These are phyloP conservation scores for Mormyrus iriodes DNA, from an alignment of 2,113 vertebrate genomes.

Conservation along the genomic window DNA sequence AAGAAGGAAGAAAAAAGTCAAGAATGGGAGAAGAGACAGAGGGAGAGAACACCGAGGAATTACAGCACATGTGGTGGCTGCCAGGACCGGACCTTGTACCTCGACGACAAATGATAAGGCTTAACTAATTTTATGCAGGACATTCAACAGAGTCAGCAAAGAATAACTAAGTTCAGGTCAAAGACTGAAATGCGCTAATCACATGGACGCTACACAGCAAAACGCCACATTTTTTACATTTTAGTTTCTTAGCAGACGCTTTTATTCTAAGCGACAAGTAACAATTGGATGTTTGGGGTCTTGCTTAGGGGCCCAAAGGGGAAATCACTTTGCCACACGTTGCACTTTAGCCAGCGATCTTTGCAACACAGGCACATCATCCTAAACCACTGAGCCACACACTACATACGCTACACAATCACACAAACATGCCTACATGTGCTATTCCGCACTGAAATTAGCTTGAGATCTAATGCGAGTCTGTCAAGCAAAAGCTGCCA, in stretches of 20 bases:
- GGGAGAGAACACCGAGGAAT: not conserved
- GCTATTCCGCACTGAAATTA: not conserved
- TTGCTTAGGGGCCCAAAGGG: not conserved
- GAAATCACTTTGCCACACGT: not conserved
- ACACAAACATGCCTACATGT: not conserved
- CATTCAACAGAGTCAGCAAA: conserved; percentile 3
- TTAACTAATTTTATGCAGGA: not conserved
- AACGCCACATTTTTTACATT: not conserved
- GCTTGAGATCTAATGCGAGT: not conserved
- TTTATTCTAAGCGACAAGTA: not conserved
- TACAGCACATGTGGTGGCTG: too few species aligned
- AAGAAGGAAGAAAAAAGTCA: not conserved
- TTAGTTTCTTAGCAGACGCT: not conserved
- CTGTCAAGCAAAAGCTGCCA: too few species aligned
- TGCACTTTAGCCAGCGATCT: not conserved
- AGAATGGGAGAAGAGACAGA: not conserved
- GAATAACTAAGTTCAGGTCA: not conserved
- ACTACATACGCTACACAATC: not conserved
- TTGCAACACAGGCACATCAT: not conserved
- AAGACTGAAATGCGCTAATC: not conserved
- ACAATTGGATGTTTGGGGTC: not conserved
- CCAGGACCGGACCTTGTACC: not conserved
- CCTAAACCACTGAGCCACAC: not conserved
- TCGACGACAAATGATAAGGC: not conserved
- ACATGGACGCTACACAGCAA: not conserved